Evolutionary conservation across 2,888 invertebrate genomes (phyloP).

Genomic region (Drosophila emarginata): DNA sequence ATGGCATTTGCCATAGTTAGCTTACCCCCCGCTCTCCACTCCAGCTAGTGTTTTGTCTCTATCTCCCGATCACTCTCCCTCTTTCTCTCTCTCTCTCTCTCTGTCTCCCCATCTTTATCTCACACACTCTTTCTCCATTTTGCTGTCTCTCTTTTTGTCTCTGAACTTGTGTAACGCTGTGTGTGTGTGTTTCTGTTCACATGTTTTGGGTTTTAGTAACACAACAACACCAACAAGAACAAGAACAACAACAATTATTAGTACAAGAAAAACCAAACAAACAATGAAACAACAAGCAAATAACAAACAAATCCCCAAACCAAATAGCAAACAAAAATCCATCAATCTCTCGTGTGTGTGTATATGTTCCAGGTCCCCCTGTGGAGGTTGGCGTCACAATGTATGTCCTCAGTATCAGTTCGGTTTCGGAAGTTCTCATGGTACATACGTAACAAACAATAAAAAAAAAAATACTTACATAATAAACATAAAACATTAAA

Average conservation of each 20-base stretch:
- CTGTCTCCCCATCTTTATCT: background rate
- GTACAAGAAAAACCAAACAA: constrained; percentile 37
- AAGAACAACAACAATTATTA: constrained; percentile 24
- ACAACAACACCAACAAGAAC: constrained; percentile 15
- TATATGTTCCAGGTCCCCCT: constrained; percentile 93
- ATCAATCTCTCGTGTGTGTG: constrained; percentile 80
- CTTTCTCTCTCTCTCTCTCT: background rate
- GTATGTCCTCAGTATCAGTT: constrained; percentile 99
- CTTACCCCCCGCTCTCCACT: too few species aligned
- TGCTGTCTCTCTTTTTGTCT: background rate
- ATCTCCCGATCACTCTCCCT: too few species aligned
- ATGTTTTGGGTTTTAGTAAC: constrained; percentile 44
- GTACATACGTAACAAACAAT: constrained; percentile 85
- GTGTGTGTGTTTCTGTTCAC: constrained; percentile 49
- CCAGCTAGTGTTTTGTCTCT: too few species aligned
- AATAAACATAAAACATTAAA: constrained; percentile 45
- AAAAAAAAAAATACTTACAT: constrained; percentile 34
- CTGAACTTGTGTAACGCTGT: constrained; percentile 30
- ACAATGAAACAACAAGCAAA: constrained; percentile 39
- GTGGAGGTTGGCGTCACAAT: constrained; percentile 99
- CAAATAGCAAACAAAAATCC: constrained; percentile 42
- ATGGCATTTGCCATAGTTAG: too few species aligned
- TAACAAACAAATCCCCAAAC: constrained; percentile 31
- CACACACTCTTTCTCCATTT: background rate
- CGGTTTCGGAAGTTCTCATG: constrained; percentile 99